Evolutionary conservation across 2,113 vertebrate species (phyloP).

Genomic region (Siniperca chuatsi): DNA sequence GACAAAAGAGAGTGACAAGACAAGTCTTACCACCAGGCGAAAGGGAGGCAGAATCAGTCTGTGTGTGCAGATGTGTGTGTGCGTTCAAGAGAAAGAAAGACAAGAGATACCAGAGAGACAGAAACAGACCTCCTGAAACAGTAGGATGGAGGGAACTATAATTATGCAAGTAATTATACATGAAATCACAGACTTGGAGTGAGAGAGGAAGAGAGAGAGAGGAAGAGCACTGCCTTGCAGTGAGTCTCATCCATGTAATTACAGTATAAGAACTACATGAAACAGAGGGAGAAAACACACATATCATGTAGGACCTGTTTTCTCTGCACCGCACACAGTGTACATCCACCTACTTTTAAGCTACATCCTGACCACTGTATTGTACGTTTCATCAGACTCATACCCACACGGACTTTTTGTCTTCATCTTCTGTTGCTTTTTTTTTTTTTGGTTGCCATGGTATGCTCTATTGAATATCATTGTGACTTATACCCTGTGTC

Average conservation of each 20-base stretch:
- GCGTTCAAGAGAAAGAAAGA: conserved; percentile 27
- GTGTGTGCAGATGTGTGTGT: not conserved
- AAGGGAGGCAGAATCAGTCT: conserved; percentile 33
- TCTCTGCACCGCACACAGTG: not conserved
- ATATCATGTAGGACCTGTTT: conserved; percentile 42
- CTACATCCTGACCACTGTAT: not conserved
- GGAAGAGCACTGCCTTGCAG: conserved; percentile 60
- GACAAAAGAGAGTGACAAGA: conserved; percentile 66
- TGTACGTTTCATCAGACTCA: conserved; percentile 7
- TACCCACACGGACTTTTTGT: not conserved
- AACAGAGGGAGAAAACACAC: conserved; percentile 58
- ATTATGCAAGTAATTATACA: conserved; percentile 86
- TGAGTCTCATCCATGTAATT: conserved; percentile 79
- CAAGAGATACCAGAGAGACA: conserved; percentile 51
- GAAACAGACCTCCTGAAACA: conserved; percentile 77
- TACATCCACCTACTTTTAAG: not conserved
- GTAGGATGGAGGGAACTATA: conserved; percentile 79
- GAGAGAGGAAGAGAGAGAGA: conserved; percentile 54
- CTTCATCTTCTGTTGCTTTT: conserved; percentile 6
- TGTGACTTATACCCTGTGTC: conserved; percentile 69
- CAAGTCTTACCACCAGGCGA: conserved; percentile 40
- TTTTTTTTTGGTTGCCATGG: conserved; percentile 20
- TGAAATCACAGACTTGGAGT: conserved; percentile 77
- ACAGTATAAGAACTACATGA: conserved; percentile 76
- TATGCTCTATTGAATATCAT: conserved; percentile 39